Evolutionary conservation across 2,113 vertebrate species (phyloP).

Genomic region (Scomber japonicus): DNA sequence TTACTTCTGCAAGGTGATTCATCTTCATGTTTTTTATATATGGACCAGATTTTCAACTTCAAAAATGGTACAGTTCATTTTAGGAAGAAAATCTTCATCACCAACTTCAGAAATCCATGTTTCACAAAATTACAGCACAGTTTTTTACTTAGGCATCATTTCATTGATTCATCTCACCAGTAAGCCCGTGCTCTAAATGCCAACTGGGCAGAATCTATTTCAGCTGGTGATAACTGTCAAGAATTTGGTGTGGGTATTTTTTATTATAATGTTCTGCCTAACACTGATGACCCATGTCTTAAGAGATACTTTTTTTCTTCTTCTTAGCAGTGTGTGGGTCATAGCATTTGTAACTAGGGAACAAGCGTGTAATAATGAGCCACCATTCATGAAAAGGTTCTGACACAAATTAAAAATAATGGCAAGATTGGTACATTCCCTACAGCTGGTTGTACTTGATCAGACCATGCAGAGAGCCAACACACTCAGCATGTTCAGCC

Average conservation of each 20-base stretch:
- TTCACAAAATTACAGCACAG: not conserved
- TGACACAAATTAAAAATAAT: constrained; percentile 77
- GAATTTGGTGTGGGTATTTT: constrained; percentile 5
- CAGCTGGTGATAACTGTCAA: constrained; percentile 1
- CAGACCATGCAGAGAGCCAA: constrained; percentile 55
- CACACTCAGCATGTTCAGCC: constrained; percentile 67
- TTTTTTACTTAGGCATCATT: not conserved
- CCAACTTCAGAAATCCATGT: not conserved
- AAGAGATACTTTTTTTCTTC: not conserved
- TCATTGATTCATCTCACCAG: not conserved
- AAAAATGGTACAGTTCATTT: too few species aligned
- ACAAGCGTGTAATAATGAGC: constrained; percentile 48
- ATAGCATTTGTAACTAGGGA: constrained; percentile 41
- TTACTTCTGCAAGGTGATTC: too few species aligned
- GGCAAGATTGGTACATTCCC: constrained; percentile 52
- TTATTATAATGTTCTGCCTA: not conserved
- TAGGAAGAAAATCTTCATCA: too few species aligned
- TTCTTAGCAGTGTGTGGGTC: not conserved
- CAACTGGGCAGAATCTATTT: constrained; percentile 13
- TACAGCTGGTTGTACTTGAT: constrained; percentile 65
- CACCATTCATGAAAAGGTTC: constrained; percentile 46
- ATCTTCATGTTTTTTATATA: too few species aligned
- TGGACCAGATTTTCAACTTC: too few species aligned
- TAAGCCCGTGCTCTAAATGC: not conserved
- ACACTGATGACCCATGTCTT: not conserved